Percentiles rank a stretch among this genome's conserved stretches.
These are phyloP conservation scores for Chromoteleia sp. DNA, from an alignment of 2,888 invertebrate species.

Conservation along the genomic window DNA sequence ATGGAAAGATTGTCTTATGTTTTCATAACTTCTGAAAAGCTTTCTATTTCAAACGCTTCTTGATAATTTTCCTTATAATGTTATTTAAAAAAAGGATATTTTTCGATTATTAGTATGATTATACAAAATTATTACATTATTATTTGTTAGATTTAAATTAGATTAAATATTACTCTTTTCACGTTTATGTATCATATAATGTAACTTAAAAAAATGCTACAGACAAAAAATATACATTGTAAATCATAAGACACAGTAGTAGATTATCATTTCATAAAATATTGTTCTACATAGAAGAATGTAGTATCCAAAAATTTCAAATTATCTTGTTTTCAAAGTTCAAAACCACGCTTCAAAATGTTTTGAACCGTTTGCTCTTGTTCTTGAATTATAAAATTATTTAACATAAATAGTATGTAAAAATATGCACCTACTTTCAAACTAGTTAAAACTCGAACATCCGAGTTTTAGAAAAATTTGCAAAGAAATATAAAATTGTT, in stretches of 20 bases:
- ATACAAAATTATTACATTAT: too few species aligned
- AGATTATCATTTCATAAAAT: too few species aligned
- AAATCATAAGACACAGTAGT: too few species aligned
- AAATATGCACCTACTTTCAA: constrained; percentile 34
- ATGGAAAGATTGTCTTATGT: constrained; percentile 24
- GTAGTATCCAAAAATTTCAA: neutral
- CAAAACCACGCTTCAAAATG: neutral
- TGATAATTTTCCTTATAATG: too few species aligned
- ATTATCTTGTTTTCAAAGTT: neutral
- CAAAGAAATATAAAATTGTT: constrained; percentile 14
- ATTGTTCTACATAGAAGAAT: too few species aligned
- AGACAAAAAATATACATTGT: too few species aligned
- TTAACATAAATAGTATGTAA: constrained; percentile 27
- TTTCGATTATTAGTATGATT: too few species aligned
- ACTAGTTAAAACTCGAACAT: constrained; percentile 32
- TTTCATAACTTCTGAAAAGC: constrained; percentile 19
- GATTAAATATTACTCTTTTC: too few species aligned
- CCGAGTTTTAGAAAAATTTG: constrained; percentile 18
- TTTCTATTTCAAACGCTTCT: neutral
- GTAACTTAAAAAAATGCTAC: too few species aligned
- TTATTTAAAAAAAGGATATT: too few species aligned
- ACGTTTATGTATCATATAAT: too few species aligned
- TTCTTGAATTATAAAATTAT: constrained; percentile 17
- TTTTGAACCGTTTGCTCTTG: neutral
- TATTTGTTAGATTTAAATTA: too few species aligned